Percentiles rank a stretch among this genome's conserved stretches.
phyloP scores from a whole-genome alignment of 2,797 vertebrate genomes.

The Lacerta agilis region DNA sequence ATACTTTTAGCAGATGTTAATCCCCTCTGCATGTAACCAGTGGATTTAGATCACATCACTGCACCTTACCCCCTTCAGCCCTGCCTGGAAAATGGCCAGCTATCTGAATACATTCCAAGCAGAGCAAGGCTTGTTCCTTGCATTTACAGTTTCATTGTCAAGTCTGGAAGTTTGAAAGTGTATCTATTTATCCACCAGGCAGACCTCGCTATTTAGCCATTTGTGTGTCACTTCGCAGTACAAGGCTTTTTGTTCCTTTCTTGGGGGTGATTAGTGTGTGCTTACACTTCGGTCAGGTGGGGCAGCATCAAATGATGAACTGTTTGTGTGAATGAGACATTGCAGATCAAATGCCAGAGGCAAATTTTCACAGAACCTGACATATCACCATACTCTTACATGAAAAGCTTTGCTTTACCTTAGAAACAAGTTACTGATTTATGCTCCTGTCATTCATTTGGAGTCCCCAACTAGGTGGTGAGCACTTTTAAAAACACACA shows the following conservation, averaged over 20 bases:
- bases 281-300: not conserved
- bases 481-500: not conserved
- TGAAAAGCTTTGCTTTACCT: not conserved
- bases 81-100: constrained; percentile 72
- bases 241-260: not conserved
- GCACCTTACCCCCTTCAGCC: constrained; percentile 69
- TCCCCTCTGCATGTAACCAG: constrained; percentile 69
- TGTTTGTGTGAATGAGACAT: not conserved
- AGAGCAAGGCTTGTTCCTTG: constrained; percentile 44
- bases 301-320: not conserved
- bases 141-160: constrained; percentile 19
- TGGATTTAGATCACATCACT: constrained; percentile 77
- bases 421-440: not conserved
- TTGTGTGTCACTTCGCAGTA: constrained; percentile 1
- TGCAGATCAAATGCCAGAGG: not conserved
- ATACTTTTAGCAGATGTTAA: constrained; percentile 86
- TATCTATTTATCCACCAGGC: not conserved
- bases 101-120: constrained; percentile 63
- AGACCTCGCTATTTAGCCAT: not conserved
- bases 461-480: not conserved
- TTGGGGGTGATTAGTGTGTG: not conserved
- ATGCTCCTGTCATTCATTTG: not conserved
- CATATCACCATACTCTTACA: not conserved
- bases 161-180: constrained; percentile 15
- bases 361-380: not conserved